Base-by-base conservation (phyloP, 2,113 vertebrate genomes). In the Paratilapia polleni region DNA sequence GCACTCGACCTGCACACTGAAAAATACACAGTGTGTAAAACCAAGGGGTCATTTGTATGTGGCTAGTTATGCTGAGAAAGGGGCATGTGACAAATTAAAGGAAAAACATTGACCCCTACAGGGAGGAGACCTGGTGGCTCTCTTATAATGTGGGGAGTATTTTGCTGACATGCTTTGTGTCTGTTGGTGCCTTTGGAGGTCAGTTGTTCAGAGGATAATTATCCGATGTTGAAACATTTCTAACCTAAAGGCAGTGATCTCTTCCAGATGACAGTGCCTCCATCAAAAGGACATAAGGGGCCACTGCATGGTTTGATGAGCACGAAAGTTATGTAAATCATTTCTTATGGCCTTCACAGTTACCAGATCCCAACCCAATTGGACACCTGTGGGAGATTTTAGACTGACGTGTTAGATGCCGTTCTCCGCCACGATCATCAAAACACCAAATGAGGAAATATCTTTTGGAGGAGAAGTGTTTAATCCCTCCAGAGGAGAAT, bases 381-480 rank as follows among this genome's bases (percentile, higher is more conserved):
- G 47, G 26, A 31, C 68, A 54, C 11, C 47, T 54, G 26, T 73
- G 47, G 26, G 26, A 31, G 47, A 73, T 73, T 73, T 54, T 14
- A 52, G 47, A 73, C 47, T 31, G 68, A 73, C 8, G 47, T 54
- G 68, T 73, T 47, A 52, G 26, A 73, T 73, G 68, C 28, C 26
- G 19, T 52, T 73, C 68, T 70, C 41, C 5, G 2, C 41, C 47
- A 24, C 41, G 8, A 49, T 73, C 68, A 54, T 52, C 68, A 47
- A 54, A 73, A 54, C 26, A 73, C 68, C 47, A 73, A 73, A 73
- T 73, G 68, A 73, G 68, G 68, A 73, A 73, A 73, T 73, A 31
- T 52, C 2, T 34, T 52, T 73, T 14, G 47, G 17, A 31, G 49
- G 68, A 31, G 47, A 6, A 2, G 26, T 31, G 26, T 73, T 31